These are phyloP conservation scores for Odontamblyopus lacepedii DNA, from an alignment of 2,797 vertebrate genomes.

Conservation along the genomic window DNA sequence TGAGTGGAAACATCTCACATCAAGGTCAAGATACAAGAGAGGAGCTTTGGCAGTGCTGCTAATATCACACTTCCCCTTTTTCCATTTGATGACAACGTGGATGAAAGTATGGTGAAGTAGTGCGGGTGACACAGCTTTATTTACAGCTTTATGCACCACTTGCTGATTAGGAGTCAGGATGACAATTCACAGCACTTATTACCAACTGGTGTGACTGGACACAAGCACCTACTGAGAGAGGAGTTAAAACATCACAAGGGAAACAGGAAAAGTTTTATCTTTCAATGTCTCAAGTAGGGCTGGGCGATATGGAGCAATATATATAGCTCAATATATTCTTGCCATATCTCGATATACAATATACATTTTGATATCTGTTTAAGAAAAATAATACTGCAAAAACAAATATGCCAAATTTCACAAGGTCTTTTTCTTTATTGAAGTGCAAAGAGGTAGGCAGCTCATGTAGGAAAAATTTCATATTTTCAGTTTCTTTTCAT, in stretches of 20 bases:
- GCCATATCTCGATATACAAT: no score
- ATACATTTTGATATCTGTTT: no score
- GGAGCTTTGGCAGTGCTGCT: slow-evolving; percentile 5
- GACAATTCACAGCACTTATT: slow-evolving; percentile 3
- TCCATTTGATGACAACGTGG: slow-evolving; percentile 13
- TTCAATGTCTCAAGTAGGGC: not conserved
- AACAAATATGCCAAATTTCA: no score
- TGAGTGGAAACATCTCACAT: slow-evolving; percentile 15
- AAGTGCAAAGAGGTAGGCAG: no score
- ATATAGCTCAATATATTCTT: no score
- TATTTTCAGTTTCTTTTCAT: no score
- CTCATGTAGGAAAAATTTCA: no score
- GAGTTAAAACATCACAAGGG: not conserved
- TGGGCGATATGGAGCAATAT: no score
- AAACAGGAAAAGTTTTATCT: not conserved
- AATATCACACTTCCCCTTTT: slow-evolving; percentile 13
- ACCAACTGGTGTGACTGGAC: not conserved
- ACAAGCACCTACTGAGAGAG: not conserved
- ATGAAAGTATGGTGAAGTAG: not conserved
- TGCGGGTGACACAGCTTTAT: not conserved
- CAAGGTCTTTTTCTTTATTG: no score
- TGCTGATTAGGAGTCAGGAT: slow-evolving; percentile 7
- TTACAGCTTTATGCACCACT: slow-evolving; percentile 9
- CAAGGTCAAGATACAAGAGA: slow-evolving; percentile 7
- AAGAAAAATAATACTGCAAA: no score